Evolutionary conservation across 2,797 vertebrate genomes (phyloP), one percentile per base, ranked within the genome.

Genomic region (Cyclopterus lumpus): DNA sequence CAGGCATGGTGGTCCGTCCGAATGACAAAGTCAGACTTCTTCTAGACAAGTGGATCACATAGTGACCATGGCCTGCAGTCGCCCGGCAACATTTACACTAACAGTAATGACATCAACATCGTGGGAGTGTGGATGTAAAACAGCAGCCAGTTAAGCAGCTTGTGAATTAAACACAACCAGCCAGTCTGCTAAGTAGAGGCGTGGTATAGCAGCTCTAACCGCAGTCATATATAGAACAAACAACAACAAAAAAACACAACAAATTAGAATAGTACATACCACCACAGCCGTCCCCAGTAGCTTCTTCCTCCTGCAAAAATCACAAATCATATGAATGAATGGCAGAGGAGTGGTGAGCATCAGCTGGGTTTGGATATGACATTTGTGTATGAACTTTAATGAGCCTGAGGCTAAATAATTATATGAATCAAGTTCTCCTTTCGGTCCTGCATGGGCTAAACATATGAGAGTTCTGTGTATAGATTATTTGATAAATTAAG

Each of bases 191-290:
- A 28, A 62, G 72, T 42, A 67, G 38, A 22, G 40, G 22, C 30
- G 16, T 34, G 40, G 44, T 34, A 28, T 8, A 32, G 46, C 46
- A 67, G 12, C 42, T 67, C 9, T 32, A 44, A 59, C 18, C 26
- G 24, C 54, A 15, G 5, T 26, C 32, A 67, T 53, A 8, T 46
- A 26, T 3, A 38, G 20, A 73, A 58, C 28, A 48, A 30, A 15
- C 26, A 44, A 26, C 11, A 14, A n/a, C 3, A 46, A 8, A 40
- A 12, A 40, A 58, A 77, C 6, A 28, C 15, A 40, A 16, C 10
- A 60, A 76, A 48, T n/a, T 26, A 59, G 5, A 51, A 38, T 11
- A n/a, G 15, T 59, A 85, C 93, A 57, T 82, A 95, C 95, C 94
- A 61, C 85, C 86, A 77, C 89, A 87, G 14, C 9, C 90, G 9